Base-by-base conservation (phyloP, 2,888 invertebrate genomes). In the Cryptus armator region DNA sequence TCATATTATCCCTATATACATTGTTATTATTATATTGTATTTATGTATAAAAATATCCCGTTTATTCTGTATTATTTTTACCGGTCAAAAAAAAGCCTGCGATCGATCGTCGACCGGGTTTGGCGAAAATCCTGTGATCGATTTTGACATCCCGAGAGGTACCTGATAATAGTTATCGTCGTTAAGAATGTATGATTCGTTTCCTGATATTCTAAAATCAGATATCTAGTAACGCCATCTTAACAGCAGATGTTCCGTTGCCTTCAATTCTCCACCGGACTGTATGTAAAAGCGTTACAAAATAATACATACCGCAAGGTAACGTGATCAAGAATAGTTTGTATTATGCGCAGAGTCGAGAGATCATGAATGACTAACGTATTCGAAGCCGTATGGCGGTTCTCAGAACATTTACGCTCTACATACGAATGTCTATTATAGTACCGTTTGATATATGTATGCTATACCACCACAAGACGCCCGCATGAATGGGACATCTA, bases 301-400 rank as follows among this genome's bases (percentile, higher is more conserved):
- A 29, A 59, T 4, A 24, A 29, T 59, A 59, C 59, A 12, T 4
- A 24, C 19, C 24, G 29, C 59, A 24, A 3, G 59, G 59, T 59
- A 59, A 59, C 59, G 12, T 14, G 59, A 59, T 24, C 59, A 12
- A 4, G 29, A 59, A 24, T 24, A 59, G 59, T 59, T 59, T 3
- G 59, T 12, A 59, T 29, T 29, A 29, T 59, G 19, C 24, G 24
- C 12, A 10, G 24, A 24, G 59, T 59, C 29, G 59, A 59, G 24
- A 59, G 59, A 19, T 59, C 59, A 29, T 59, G 59, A 59, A 59
- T 59, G 59, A 59, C 24, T 59, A 19, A 59, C 10, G 19, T 59
- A 19, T 53, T 16, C 53, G 53, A 53, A 2, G 19, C 53, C 53
- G 10, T 59, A 24, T 59, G 59, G 24, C 59, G 12, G 19, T 59